Base-by-base conservation (phyloP, 2,888 invertebrate genomes). In the Calameuta idolon region DNA sequence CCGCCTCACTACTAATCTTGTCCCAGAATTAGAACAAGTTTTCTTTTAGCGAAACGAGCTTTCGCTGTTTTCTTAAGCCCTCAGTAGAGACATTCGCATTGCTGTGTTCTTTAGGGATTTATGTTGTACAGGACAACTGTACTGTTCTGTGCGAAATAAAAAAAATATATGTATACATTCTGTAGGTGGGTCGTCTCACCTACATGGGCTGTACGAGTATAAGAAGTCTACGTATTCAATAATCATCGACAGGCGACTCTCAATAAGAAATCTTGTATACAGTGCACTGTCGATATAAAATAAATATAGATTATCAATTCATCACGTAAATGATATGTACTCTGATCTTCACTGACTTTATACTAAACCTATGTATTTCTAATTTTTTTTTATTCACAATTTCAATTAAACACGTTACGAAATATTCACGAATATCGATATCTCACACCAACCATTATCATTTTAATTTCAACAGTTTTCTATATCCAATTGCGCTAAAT, bases 361-460 rank as follows among this genome's bases (percentile, higher is more conserved):
- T 40, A 40, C 15, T 40, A 15, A 40, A 15, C 5, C 15, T 15
- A 40, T 5, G 5, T 15, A 40, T 15, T 40, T 40, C 15, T 15
- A 40, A 40, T 15, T 15, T 15, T 37, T 11, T 15, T 5, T 15
- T 40, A 40, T 15, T 15, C 5, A 15, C 40, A 40, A 15, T 40
- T 40, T 40, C 15, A 15, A 40, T 15, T n/a, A n/a, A 71, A 71
- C 9, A 31, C 15, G 0, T 40, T 15, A 15, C n/a, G 71, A 9
- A 69, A n/a, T n/a, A 71, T 71, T 9, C 69, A 33, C 15, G 81
- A 35, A 35, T 80, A 84, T 85, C 87, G 86, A 87, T 87, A 87
- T 85, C 85, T 85, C 81, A 80, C 79, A 82, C 83, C 80, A 83
- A 85, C 86, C 87, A 85, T 87, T 82, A 82, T 83, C 86, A 85